Evolutionary conservation across 2,113 vertebrate genomes (phyloP).

Genomic region (Spheniscus mendiculus): DNA sequence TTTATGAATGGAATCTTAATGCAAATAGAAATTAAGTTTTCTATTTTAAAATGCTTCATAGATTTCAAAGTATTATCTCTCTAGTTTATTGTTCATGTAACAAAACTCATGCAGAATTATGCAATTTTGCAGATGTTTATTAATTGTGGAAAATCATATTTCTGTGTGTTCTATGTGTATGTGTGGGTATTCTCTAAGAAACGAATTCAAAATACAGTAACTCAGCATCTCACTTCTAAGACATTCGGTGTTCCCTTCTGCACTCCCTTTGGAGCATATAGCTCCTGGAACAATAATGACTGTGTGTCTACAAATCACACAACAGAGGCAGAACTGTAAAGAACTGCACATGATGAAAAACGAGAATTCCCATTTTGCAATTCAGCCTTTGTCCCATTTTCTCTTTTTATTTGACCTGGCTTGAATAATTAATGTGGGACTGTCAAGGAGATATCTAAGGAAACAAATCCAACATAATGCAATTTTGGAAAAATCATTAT

Average conservation of each 20-base stretch:
- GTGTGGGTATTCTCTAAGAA: neutral
- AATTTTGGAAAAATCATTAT: neutral
- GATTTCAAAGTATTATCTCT: neutral
- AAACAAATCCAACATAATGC: neutral
- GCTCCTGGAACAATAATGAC: neutral
- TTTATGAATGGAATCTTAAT: neutral
- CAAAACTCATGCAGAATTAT: neutral
- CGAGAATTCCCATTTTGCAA: neutral
- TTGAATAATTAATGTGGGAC: slow-evolving; percentile 33
- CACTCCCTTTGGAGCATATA: neutral
- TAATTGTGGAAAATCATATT: neutral
- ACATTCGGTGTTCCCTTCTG: neutral
- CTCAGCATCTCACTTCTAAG: slow-evolving; percentile 4
- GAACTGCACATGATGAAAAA: slow-evolving; percentile 26
- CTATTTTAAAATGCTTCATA: neutral
- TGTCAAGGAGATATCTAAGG: neutral
- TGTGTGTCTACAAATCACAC: neutral
- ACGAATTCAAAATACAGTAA: neutral
- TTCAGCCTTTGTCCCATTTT: slow-evolving; percentile 6
- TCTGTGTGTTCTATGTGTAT: neutral
- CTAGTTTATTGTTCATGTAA: neutral
- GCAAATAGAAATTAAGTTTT: neutral
- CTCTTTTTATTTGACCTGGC: slow-evolving; percentile 26
- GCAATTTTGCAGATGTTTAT: neutral
- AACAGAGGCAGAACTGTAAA: neutral